phyloP scores from a whole-genome alignment of 2,888 invertebrate species.

The Arge pagana region DNA sequence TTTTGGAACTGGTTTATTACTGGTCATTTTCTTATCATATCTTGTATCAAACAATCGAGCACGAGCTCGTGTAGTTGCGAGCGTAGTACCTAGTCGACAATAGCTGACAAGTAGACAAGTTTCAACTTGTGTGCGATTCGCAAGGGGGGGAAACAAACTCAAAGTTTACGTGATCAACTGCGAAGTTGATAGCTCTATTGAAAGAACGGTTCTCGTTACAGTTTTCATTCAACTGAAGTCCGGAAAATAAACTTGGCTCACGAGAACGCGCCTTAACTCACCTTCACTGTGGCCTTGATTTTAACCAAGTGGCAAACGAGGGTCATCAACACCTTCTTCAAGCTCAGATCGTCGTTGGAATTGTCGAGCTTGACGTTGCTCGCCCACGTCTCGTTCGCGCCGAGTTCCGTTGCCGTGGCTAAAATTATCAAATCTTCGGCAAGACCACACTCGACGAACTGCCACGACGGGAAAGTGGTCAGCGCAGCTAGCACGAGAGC shows the following conservation, averaged over 20 bases:
- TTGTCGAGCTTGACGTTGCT: slow-evolving; percentile 36
- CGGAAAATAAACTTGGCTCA: too few relatives aligned
- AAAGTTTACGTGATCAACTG: too few relatives aligned
- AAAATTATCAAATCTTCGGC: slow-evolving; percentile 45
- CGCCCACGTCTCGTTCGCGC: slow-evolving; percentile 42
- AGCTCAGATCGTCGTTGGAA: slow-evolving; percentile 43
- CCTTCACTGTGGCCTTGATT: slow-evolving; percentile 34
- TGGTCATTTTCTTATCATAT: too few relatives aligned
- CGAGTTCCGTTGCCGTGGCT: slow-evolving; percentile 40
- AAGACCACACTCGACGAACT: slow-evolving; percentile 40
- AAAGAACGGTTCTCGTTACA: not conserved
- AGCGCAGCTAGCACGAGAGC: slow-evolving; percentile 42
- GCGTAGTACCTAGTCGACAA: too few relatives aligned
- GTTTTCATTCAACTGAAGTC: too few relatives aligned
- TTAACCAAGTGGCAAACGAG: slow-evolving; percentile 40
- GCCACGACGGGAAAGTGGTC: slow-evolving; percentile 39
- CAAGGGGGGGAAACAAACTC: too few relatives aligned
- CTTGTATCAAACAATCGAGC: too few relatives aligned
- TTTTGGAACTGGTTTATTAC: too few relatives aligned
- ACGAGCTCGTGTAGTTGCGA: too few relatives aligned
- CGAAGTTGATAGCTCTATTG: too few relatives aligned
- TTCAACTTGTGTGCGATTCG: too few relatives aligned
- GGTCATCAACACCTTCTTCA: slow-evolving; percentile 49
- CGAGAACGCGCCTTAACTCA: slow-evolving; percentile 29
- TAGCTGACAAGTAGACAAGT: too few relatives aligned